Evolutionary conservation across 2,888 invertebrate genomes (phyloP).

Genomic region (Argyresthia albistria): DNA sequence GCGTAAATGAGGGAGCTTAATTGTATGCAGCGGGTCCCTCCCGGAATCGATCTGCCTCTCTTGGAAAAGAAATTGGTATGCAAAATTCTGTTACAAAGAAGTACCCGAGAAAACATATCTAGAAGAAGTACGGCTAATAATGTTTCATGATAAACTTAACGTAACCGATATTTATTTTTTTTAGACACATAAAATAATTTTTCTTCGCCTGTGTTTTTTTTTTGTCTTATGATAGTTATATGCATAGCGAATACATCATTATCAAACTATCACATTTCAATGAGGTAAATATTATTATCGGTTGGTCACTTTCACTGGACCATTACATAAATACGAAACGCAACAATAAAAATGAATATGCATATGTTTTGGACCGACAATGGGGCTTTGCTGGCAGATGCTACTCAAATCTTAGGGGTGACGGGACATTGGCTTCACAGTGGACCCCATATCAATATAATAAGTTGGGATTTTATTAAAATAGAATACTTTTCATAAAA

Average conservation of each 20-base stretch:
- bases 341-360: background rate
- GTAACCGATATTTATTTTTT: no score
- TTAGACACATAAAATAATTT: no score
- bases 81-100: background rate
- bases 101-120: no score
- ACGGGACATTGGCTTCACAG: background rate
- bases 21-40: constrained; percentile 59
- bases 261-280: no score
- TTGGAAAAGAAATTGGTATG: constrained; percentile 11
- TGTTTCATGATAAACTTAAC: no score
- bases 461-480: no score
- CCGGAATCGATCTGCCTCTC: constrained; percentile 32
- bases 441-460: background rate
- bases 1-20: constrained; percentile 70
- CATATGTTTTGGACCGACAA: background rate
- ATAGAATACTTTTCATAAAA: no score
- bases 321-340: background rate
- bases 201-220: no score
- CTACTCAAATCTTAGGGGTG: background rate
- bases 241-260: no score
- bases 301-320: background rate
- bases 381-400: background rate
- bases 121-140: no score
- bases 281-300: no score
- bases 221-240: no score